phyloP scores from a whole-genome alignment of 2,113 vertebrate genomes.

The Anguilla japonica region DNA sequence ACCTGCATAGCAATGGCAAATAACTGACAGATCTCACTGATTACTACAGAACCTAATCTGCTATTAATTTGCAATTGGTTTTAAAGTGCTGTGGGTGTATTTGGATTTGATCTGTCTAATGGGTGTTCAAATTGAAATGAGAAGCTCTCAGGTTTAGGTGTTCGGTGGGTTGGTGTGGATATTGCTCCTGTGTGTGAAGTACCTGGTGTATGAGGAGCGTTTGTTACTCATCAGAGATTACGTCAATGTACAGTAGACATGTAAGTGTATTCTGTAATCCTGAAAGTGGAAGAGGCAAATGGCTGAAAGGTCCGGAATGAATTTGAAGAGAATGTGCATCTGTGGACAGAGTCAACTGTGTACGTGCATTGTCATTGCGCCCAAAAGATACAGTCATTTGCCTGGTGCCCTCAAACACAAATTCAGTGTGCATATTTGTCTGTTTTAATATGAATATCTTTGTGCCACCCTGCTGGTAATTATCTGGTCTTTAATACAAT shows the following conservation, averaged over 20 bases:
- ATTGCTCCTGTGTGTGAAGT: neutral
- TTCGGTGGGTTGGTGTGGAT: neutral
- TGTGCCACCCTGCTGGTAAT: neutral
- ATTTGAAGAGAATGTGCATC: neutral
- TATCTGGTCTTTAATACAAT: neutral
- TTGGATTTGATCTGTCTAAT: neutral
- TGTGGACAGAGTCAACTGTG: neutral
- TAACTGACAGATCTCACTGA: neutral
- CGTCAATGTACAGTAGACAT: neutral
- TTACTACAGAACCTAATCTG: too few species aligned
- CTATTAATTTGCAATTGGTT: neutral
- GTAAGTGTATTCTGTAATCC: neutral
- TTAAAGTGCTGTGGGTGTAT: neutral
- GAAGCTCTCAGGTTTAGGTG: neutral
- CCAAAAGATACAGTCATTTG: neutral
- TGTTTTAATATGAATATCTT: conserved; percentile 10
- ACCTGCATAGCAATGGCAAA: neutral
- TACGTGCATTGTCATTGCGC: neutral
- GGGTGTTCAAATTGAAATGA: neutral
- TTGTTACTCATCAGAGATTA: neutral
- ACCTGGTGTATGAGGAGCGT: neutral
- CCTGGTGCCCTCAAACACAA: neutral
- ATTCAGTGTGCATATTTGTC: conserved; percentile 11
- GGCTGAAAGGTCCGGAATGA: neutral
- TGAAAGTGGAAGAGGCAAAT: neutral